Base-by-base conservation (phyloP, 2,113 vertebrate genomes). In the Channa maculata region DNA sequence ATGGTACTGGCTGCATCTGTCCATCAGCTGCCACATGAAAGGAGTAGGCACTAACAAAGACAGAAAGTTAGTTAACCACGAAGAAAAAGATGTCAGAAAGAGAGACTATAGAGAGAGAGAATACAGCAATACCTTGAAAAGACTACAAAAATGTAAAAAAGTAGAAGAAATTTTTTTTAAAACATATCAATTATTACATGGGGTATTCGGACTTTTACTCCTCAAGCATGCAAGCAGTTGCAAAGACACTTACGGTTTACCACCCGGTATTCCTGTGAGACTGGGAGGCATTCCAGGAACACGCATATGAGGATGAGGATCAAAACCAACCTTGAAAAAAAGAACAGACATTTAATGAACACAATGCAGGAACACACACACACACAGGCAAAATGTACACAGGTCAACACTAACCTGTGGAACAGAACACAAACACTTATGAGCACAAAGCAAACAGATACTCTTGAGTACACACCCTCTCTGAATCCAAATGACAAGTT, bases 1-100 rank as follows among this genome's bases (percentile, higher is more conserved):
- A 99, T 0, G 97, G 97, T 45, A 99, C 97, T 0, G 97, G 97
- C 90, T 99, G 97, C 96, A 99, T 99, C 93, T 99, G 97, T 51
- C 97, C 97, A 0, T 99, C 97, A 0, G 97, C 97, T 0, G 96
- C 97, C 15, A 99, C 97, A 2, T 99, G 97, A 80, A 99, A 99
- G 2, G 97, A 98, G 82, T 98, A 98, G 0, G 97, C 97, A 3
- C 97, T 99, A 87, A 44, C 2, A 10, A 14, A 58, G 39, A 3
- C 1, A 10, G 5, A 33, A 7, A 12, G 13, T 54, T 57, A n/a
- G 43, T 59, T 68, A 45, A 52, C 38, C 36, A 33, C 60, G 8
- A 54, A 1, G 24, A 2, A 36, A 0, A 44, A 37, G 8, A 24
- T 45, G 24, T 24, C 24, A 24, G 24, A 24, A 38, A 65, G 4